A percentile compares a stretch with the other conserved stretches of the same genome.
phyloP scores from a whole-genome alignment of 2,113 vertebrate genomes.

The Megaptera novaeangliae region DNA sequence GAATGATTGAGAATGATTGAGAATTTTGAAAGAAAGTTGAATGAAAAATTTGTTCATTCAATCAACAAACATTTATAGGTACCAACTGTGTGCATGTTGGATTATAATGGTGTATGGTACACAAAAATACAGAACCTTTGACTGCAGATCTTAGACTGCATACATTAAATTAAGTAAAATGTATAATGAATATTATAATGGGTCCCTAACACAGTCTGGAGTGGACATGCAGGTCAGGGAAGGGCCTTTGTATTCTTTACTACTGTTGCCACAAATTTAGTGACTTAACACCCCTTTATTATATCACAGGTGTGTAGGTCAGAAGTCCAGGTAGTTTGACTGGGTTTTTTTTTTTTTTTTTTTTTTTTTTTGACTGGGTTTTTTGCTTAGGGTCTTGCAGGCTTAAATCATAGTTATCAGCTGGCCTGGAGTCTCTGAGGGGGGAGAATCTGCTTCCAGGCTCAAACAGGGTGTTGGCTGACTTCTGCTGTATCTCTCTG shows the following conservation, averaged over 20 bases:
- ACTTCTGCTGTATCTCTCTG: background rate
- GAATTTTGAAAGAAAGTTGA: slow-evolving; percentile 40
- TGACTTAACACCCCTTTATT: background rate
- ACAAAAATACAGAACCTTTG: slow-evolving; percentile 16
- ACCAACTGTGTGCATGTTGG: background rate
- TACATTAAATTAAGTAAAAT: slow-evolving; percentile 28
- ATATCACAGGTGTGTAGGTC: background rate
- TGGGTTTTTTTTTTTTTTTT: background rate
- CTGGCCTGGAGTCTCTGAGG: background rate
- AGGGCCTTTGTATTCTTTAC: slow-evolving; percentile 11
- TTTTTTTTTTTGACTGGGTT: background rate
- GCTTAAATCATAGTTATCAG: background rate
- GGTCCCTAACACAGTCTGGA: background rate
- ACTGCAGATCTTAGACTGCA: background rate
- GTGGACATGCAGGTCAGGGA: background rate
- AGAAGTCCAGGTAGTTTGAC: background rate
- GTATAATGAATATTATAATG: slow-evolving; percentile 27
- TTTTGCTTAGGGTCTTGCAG: background rate
- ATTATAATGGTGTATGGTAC: background rate
- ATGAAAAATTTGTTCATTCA: slow-evolving; percentile 19
- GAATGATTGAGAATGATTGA: background rate
- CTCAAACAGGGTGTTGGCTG: background rate
- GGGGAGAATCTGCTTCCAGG: background rate
- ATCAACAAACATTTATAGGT: background rate
- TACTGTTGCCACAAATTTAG: slow-evolving; percentile 3